Base-by-base conservation (phyloP, 2,113 vertebrate genomes). In the Stegastes partitus region DNA sequence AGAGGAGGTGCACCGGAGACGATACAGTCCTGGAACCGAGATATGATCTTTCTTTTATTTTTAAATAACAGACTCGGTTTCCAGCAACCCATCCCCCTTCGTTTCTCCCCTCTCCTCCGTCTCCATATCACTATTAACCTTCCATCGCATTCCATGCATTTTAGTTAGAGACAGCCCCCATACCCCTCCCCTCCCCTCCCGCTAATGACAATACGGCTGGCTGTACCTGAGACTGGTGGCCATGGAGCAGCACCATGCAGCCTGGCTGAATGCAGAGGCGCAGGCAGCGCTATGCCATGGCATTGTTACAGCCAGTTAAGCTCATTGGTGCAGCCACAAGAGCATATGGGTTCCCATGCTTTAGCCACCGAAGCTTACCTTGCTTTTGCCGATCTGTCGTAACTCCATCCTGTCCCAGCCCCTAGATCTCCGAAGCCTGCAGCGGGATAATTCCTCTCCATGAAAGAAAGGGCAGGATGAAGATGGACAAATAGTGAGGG, bases 401-500 rank as follows among this genome's bases (percentile, higher is more conserved):
- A 97, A 93, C 91, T 96, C 96, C 96, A 97, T 96, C 96, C 96
- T 89, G 95, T 91, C 87, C 96, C 96, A 92, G 96, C 94, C 90
- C 96, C 95, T 69, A 96, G 90, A 89, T 97, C 96, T 88, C 96
- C 96, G 91, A 97, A 97, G 87, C 96, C 96, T 92, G 96, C 94
- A 87, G 95, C 95, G 85, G 96, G 94, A 93, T 97, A 96, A 94
- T 97, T 96, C 94, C 96, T 97, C 94, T 97, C 96, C 96, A 97
- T 97, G 92, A 90, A 94, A 89, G 88, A 85, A 93, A 91, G 93
- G 77, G 90, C 79, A 57, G 92, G 88, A 87, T 93, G 92, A 92
- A 92, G 91, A 91, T 94, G 92, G 91, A 81, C 91, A 90, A 92
- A 93, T 90, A 90, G 89, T 83, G 87, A 79, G 80, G 75, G 90